Evolutionary conservation across 2,888 invertebrate species (phyloP).

Genomic region (Lysandra bellargus): DNA sequence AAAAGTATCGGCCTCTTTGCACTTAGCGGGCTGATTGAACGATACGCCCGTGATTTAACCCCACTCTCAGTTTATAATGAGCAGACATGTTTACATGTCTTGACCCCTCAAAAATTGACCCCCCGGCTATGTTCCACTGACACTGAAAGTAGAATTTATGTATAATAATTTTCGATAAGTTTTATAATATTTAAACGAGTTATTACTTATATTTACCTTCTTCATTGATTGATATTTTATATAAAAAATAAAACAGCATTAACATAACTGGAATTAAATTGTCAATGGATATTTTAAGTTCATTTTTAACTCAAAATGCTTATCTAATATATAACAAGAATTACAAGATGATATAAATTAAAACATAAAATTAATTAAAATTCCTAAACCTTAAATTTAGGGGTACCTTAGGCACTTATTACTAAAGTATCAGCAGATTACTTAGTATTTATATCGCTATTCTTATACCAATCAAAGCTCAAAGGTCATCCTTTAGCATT

Average conservation of each 20-base stretch:
- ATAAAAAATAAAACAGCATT: no score
- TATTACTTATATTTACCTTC: no score
- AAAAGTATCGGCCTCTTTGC: constrained; percentile 55
- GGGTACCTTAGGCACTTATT: no score
- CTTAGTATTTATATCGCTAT: no score
- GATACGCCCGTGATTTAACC: constrained; percentile 42
- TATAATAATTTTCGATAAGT: neutral
- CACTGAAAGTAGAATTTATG: neutral
- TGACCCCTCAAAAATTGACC: neutral
- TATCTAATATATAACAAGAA: no score
- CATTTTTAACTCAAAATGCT: no score
- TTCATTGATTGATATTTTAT: no score
- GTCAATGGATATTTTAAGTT: no score
- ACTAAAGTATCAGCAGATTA: no score
- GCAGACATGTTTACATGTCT: constrained; percentile 10
- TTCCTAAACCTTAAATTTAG: neutral
- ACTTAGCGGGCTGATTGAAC: constrained; percentile 56
- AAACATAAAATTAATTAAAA: no score
- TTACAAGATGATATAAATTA: no score
- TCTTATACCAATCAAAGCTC: neutral
- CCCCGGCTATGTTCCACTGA: neutral
- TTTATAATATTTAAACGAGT: no score
- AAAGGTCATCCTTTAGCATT: neutral
- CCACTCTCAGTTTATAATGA: constrained; percentile 22
- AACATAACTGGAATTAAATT: neutral